Evolutionary conservation across 2,113 vertebrate species (phyloP).

Genomic region (Apodemus sylvaticus): DNA sequence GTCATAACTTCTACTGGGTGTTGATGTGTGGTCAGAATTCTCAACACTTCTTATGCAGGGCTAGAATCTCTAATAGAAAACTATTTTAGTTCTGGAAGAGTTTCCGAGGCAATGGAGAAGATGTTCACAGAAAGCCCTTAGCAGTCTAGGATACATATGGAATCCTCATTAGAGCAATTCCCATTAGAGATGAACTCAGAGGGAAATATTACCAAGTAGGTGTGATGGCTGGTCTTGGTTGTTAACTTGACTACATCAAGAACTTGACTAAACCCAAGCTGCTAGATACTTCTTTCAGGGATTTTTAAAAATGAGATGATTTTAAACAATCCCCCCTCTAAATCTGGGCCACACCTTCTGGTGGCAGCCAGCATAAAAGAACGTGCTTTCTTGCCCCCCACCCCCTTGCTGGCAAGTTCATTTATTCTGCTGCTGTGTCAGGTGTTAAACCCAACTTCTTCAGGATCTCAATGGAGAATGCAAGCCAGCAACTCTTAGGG

Average conservation of each 20-base stretch:
- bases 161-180: background rate
- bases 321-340: background rate
- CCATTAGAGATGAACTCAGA: background rate
- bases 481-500: background rate
- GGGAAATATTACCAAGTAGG: background rate
- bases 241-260: background rate
- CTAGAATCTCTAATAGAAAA: background rate
- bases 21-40: background rate
- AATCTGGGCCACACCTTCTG: background rate
- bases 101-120: background rate
- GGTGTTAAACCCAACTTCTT: background rate
- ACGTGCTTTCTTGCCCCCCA: background rate
- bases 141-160: background rate
- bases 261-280: background rate
- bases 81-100: background rate
- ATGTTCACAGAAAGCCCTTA: background rate
- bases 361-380: background rate
- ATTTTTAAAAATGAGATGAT: background rate
- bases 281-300: background rate
- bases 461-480: background rate
- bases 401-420: background rate
- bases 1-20: background rate
- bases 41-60: background rate
- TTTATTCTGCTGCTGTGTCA: background rate
- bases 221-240: background rate